Evolutionary conservation across 1,140 invertebrate species (phyloP).

Genomic region (Leucophenga varia): DNA sequence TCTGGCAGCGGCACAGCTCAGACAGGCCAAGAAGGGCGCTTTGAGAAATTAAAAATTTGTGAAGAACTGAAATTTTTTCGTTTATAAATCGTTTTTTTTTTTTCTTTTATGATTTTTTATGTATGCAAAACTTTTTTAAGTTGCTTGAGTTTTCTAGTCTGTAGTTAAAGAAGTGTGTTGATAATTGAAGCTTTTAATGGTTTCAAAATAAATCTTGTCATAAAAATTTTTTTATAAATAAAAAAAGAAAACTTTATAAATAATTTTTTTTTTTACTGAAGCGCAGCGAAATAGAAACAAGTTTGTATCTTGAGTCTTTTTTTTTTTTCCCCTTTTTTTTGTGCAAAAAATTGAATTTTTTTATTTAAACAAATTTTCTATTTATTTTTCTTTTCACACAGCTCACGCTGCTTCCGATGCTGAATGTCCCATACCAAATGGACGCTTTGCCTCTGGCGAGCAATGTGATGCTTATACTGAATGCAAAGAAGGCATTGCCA

Average conservation of each 20-base stretch:
- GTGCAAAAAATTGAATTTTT: background rate
- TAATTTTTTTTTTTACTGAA: too few species aligned
- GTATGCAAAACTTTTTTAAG: slow-evolving; percentile 11
- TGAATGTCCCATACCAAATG: slow-evolving; percentile 68
- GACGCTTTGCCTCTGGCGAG: slow-evolving; percentile 65
- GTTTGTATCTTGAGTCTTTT: slow-evolving; percentile 19
- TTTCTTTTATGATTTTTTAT: slow-evolving; percentile 13
- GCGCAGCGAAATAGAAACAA: background rate
- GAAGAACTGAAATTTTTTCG: too few species aligned
- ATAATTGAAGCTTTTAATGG: too few species aligned
- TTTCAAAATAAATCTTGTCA: too few species aligned
- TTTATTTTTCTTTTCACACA: slow-evolving; percentile 8
- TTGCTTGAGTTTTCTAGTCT: slow-evolving; percentile 51
- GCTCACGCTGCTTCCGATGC: slow-evolving; percentile 22
- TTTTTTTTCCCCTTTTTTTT: background rate
- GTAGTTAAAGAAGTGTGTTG: slow-evolving; percentile 34
- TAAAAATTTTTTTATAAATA: slow-evolving; percentile 2
- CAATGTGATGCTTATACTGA: slow-evolving; percentile 74
- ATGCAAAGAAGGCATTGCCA: slow-evolving; percentile 68
- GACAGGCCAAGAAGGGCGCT: slow-evolving; percentile 3
- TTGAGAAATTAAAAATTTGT: background rate
- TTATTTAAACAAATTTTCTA: background rate
- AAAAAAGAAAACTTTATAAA: background rate
- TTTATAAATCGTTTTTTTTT: too few species aligned
- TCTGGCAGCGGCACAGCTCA: slow-evolving; percentile 15